phyloP scores from a whole-genome alignment of 2,113 vertebrate genomes.

The Cyanoramphus novaezelandiae region DNA sequence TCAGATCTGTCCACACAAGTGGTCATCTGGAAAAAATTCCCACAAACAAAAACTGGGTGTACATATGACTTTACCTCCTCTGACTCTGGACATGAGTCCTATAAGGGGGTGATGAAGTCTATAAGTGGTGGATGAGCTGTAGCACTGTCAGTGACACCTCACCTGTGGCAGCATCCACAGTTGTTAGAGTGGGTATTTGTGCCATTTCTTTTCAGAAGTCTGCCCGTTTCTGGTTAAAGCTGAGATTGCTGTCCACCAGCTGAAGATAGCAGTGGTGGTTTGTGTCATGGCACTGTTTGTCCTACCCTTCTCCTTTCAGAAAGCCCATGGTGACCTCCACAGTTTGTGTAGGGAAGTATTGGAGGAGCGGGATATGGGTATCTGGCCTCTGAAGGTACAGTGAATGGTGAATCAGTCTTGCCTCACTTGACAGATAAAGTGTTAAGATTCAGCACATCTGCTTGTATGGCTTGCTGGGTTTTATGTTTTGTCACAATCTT shows the following conservation, averaged over 20 bases:
- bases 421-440: neutral
- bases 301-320: neutral
- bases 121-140: neutral
- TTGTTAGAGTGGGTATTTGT: neutral
- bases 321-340: neutral
- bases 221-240: neutral
- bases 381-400: neutral
- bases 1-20: neutral
- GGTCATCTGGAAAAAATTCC: too few relatives aligned
- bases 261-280: neutral
- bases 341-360: neutral
- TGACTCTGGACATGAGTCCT: neutral
- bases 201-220: neutral
- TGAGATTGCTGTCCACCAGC: neutral
- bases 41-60: neutral
- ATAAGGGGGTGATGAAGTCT: neutral
- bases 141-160: neutral
- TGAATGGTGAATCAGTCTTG: neutral
- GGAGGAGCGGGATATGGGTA: neutral
- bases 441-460: neutral
- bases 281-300: neutral
- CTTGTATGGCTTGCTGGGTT: neutral
- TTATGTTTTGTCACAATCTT: neutral
- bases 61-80: neutral
- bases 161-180: neutral